Evolutionary conservation across 2,797 vertebrate species (phyloP).

Genomic region (Chaunax sp.): DNA sequence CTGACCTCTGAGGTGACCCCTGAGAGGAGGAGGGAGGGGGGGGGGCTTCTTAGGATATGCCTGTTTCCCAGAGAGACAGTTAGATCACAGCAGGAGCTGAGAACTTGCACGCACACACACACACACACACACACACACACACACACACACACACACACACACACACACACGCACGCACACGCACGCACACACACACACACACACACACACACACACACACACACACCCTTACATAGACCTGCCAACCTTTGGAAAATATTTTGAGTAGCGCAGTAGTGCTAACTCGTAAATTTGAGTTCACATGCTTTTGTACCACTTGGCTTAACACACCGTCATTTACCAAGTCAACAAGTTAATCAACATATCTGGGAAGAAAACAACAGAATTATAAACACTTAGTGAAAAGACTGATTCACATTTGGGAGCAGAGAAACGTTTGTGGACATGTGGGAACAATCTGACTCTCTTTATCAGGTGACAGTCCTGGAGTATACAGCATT

Average conservation of each 20-base stretch:
- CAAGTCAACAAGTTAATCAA: no score
- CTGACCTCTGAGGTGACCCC: constrained; percentile 58
- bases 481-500: no score
- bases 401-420: no score
- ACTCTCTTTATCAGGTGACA: no score
- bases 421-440: no score
- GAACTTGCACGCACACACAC: constrained; percentile 31
- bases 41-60: constrained; percentile 48
- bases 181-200: constrained; percentile 25
- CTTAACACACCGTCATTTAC: no score
- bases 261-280: no score
- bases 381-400: no score
- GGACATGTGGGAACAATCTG: no score
- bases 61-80: constrained; percentile 67
- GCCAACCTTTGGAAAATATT: background rate
- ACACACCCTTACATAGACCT: constrained; percentile 21
- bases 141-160: constrained; percentile 15
- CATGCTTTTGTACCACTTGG: no score
- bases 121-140: constrained; percentile 18
- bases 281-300: no score
- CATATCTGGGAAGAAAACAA: no score
- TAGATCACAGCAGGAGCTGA: constrained; percentile 60
- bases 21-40: constrained; percentile 26
- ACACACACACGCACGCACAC: constrained; percentile 11
- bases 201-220: constrained; percentile 15